Conservation (phyloP, 2,797 vertebrate species). For the Pteronotus mesoamericanus region DNA sequence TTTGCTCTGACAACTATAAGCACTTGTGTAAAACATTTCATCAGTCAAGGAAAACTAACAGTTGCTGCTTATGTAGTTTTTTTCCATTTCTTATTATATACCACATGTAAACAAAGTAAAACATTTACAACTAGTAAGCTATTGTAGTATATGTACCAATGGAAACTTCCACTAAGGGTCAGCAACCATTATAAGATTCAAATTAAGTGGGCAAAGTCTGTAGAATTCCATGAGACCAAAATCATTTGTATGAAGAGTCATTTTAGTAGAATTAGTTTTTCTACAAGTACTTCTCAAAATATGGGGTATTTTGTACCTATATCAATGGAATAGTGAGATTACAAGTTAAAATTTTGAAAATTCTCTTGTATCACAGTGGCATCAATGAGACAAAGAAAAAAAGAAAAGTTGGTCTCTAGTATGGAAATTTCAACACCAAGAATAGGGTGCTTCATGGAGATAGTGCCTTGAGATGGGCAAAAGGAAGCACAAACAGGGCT, state of each 20-base stretch:
- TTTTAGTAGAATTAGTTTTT: background rate
- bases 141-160: background rate
- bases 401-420: background rate
- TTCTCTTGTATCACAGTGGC: background rate
- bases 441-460: background rate
- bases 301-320: background rate
- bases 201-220: background rate
- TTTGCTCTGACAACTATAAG: slow-evolving; percentile 25
- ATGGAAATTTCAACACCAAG: background rate
- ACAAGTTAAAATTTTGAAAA: background rate
- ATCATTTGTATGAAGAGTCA: background rate
- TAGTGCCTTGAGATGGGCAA: background rate
- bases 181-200: background rate
- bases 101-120: slow-evolving; percentile 25
- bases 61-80: slow-evolving; percentile 16
- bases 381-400: background rate
- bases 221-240: slow-evolving; percentile 24
- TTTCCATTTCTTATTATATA: slow-evolving; percentile 21
- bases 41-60: slow-evolving; percentile 30
- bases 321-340: background rate
- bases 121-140: background rate
- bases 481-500: background rate
- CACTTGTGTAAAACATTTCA: slow-evolving; percentile 42
- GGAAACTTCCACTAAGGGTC: slow-evolving; percentile 1
- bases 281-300: background rate